Evolutionary conservation across 2,797 vertebrate species (phyloP).

Genomic region (Amphiprion clarkii): DNA sequence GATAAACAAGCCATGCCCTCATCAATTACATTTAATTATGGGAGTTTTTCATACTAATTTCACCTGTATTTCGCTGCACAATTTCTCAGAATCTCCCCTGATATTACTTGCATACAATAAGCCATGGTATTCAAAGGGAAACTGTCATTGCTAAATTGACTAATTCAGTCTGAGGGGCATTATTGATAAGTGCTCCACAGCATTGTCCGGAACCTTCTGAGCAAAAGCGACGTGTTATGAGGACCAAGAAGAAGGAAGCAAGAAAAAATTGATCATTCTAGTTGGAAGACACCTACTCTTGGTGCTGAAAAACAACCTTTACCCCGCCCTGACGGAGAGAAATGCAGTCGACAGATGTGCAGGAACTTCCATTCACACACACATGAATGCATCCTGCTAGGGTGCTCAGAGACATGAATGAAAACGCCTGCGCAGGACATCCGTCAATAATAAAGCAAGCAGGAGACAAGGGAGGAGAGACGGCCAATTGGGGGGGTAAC

Average conservation of each 20-base stretch:
- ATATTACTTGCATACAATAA: not conserved
- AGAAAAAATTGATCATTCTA: constrained; percentile 69
- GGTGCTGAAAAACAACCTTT: constrained; percentile 83
- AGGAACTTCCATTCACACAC: constrained; percentile 75
- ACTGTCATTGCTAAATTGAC: constrained; percentile 39
- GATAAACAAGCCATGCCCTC: constrained; percentile 61
- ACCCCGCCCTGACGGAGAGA: constrained; percentile 66
- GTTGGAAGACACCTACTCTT: constrained; percentile 82
- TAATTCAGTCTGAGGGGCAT: constrained; percentile 43
- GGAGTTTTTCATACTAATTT: not conserved
- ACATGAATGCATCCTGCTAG: constrained; percentile 81
- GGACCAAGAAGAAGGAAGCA: constrained; percentile 81
- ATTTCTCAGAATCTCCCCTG: not conserved
- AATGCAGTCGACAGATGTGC: constrained; percentile 87
- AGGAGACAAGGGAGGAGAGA: constrained; percentile 64
- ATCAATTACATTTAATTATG: constrained; percentile 16
- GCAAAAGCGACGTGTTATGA: constrained; percentile 73
- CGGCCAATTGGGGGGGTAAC: constrained; percentile 18
- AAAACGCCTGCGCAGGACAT: constrained; percentile 84
- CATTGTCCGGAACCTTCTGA: constrained; percentile 70
- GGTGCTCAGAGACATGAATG: constrained; percentile 76
- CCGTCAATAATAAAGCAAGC: constrained; percentile 84
- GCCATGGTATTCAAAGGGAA: not conserved
- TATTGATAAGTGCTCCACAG: constrained; percentile 50
- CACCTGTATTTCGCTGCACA: not conserved